Percentiles rank a stretch among this genome's conserved stretches.
Evolutionary conservation across 1,140 invertebrate species (phyloP).

Genomic region (Temnothorax longispinosus): DNA sequence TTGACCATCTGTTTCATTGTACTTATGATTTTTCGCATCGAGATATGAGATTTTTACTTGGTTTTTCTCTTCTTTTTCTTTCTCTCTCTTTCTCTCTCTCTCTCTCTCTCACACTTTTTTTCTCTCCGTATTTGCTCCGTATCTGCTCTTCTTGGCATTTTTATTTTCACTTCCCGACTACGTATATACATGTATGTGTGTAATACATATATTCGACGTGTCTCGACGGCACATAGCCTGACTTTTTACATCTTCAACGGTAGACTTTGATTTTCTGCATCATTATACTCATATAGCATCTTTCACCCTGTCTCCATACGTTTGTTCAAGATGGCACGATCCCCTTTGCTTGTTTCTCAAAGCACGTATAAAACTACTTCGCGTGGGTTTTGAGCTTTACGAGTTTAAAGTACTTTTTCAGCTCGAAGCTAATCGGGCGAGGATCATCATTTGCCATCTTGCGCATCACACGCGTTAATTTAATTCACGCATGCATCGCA

Average conservation of each 20-base stretch:
- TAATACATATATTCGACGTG: conserved; percentile 53
- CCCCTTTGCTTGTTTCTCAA: neutral
- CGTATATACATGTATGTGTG: conserved; percentile 47
- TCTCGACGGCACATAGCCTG: conserved; percentile 66
- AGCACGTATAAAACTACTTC: neutral
- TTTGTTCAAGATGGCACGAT: conserved; percentile 62
- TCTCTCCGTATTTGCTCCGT: conserved; percentile 1
- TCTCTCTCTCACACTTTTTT: neutral
- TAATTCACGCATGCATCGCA: conserved; percentile 66
- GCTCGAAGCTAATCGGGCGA: conserved; percentile 7
- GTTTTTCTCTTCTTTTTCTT: conserved; percentile 26
- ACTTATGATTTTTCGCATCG: conserved; percentile 55
- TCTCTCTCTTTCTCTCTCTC: conserved; percentile 39
- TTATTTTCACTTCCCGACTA: conserved; percentile 49
- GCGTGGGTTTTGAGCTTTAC: neutral
- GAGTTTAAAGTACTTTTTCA: neutral
- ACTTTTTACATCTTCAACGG: conserved; percentile 64
- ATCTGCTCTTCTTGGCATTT: conserved; percentile 28
- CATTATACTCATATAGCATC: conserved; percentile 68
- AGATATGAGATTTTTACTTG: conserved; percentile 47
- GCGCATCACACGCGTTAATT: conserved; percentile 28
- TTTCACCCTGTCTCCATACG: conserved; percentile 44
- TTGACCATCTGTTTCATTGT: conserved; percentile 35
- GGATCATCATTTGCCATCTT: conserved; percentile 56
- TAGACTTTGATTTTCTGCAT: conserved; percentile 72